Evolutionary conservation across 2,888 invertebrate species (phyloP), one percentile per base, ranked within the genome.

Genomic region (Chouioia cunea): DNA sequence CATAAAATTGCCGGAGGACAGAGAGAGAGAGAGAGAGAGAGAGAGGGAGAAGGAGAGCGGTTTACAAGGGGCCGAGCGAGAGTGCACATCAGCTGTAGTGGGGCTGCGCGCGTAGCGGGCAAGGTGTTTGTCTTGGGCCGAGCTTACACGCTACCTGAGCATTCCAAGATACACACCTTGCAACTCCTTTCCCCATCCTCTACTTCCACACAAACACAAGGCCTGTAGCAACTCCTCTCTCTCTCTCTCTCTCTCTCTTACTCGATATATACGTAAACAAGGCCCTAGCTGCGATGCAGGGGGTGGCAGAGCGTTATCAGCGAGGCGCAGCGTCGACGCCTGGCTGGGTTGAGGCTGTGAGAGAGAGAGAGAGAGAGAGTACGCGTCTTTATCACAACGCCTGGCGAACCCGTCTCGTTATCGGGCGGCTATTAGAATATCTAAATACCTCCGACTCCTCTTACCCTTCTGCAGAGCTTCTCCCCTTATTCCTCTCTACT

Each of bases 361-460:
- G 18, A 44, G 16, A 16, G 50, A 56, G 71, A 47, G 58, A 15
- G 59, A 12, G 52, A 52, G 79, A 77, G 75, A 77, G 79, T 79
- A n/a, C 60, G 71, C 80, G 81, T 82, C 83, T 83, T 83, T 84
- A 84, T 84, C 84, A 80, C 79, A 78, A 36, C 36, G 36, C 36
- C 81, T 79, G 81, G 80, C 81, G 81, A 81, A 78, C 76, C 76
- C 81, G 83, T 83, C 84, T 82, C 82, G 83, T 85, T 86, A 86
- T 86, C 85, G 79, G 82, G 76, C 77, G 79, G 80, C 85, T 85
- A 86, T 86, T 86, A 86, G 85, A 85, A 85, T 86, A 86, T 86
- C 86, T 85, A 86, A 86, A 86, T 86, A 85, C 84, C 83, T 80
- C 81, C 77, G 77, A 8, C 52, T 2, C 60, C 44, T 59, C 27